A percentile compares a stretch with the other conserved stretches of the same genome.
These are phyloP conservation scores for Hemiscyllium ocellatum DNA, from an alignment of 2,113 vertebrate species.

Conservation along the genomic window DNA sequence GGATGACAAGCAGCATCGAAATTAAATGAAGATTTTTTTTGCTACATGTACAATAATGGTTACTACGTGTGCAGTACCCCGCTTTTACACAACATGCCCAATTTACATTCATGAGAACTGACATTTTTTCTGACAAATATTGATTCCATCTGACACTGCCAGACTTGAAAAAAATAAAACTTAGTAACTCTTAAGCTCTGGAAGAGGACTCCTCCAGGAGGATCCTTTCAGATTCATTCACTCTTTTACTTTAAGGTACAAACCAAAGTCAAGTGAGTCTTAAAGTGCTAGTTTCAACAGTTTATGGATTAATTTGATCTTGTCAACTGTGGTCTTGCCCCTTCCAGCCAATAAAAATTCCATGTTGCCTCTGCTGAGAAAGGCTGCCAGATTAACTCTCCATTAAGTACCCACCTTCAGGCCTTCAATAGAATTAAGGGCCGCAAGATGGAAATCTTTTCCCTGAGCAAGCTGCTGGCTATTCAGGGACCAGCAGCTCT, in stretches of 20 bases:
- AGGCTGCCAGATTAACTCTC: neutral
- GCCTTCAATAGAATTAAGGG: neutral
- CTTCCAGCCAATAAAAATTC: too few relatives aligned
- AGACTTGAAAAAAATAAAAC: neutral
- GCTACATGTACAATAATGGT: neutral
- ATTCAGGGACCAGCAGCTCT: neutral
- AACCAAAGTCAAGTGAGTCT: neutral
- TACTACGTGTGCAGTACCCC: neutral
- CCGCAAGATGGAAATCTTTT: too few relatives aligned
- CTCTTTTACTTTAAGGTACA: neutral
- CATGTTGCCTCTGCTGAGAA: neutral
- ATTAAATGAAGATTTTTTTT: constrained; percentile 2
- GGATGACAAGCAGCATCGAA: neutral
- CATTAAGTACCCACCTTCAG: neutral
- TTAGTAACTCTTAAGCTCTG: neutral
- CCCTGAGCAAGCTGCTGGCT: neutral
- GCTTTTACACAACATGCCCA: neutral
- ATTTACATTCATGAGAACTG: neutral
- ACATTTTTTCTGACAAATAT: neutral
- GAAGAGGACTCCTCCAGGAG: neutral
- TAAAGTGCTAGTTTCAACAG: neutral
- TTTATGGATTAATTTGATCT: neutral
- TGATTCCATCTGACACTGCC: neutral
- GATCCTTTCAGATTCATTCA: neutral
- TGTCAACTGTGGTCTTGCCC: neutral